phyloP scores from a whole-genome alignment of 2,797 vertebrate species.

The Threskiornis aethiopicus region DNA sequence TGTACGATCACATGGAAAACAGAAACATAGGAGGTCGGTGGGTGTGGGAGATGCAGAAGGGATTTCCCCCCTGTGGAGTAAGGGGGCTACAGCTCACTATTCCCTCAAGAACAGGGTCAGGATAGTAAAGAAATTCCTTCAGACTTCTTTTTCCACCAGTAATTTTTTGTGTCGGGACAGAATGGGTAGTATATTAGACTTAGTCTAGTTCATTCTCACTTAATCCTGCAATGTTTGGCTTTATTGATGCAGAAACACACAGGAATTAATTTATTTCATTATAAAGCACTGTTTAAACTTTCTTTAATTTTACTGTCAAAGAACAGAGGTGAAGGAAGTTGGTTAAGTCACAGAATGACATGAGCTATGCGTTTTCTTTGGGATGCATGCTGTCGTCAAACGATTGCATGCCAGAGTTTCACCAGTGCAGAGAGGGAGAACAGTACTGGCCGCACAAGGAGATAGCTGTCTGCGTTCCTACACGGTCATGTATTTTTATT shows the following conservation, averaged over 20 bases:
- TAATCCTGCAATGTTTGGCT: not conserved
- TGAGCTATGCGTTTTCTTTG: not conserved
- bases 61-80: not conserved
- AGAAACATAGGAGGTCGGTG: too few species aligned
- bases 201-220: not conserved
- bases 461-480: not conserved
- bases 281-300: not conserved
- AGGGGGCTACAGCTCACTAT: not conserved
- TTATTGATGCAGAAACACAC: not conserved
- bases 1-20: not conserved
- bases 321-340: not conserved
- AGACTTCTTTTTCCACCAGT: not conserved
- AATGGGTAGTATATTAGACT: not conserved
- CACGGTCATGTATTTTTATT: fast-evolving
- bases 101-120: not conserved
- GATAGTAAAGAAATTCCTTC: not conserved
- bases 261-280: not conserved
- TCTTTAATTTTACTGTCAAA: not conserved
- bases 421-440: not conserved
- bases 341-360: not conserved
- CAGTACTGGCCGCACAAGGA: not conserved
- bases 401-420: not conserved
- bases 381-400: not conserved
- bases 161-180: not conserved
- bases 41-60: not conserved